Percentiles rank a stretch among this genome's conserved stretches.
phyloP scores from a whole-genome alignment of 1,140 invertebrate genomes.

The Euschistus heros region DNA sequence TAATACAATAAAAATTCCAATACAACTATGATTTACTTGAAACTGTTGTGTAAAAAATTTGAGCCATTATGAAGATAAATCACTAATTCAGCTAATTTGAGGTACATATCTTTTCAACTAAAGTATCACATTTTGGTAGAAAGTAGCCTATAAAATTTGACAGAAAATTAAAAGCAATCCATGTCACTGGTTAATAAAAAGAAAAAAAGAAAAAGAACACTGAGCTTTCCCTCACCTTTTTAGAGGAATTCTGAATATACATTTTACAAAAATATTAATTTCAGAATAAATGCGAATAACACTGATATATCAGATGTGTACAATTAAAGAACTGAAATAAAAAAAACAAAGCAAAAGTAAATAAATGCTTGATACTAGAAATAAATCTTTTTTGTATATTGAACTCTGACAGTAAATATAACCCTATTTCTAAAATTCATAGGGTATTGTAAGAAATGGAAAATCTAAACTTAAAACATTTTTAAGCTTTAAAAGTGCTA shows the following conservation, averaged over 20 bases:
- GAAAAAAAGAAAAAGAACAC: neutral
- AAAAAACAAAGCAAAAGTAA: neutral
- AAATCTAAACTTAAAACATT: neutral
- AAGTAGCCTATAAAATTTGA: neutral
- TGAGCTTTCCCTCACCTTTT: neutral
- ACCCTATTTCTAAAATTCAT: neutral
- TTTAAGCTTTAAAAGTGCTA: neutral
- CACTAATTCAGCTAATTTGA: constrained; percentile 11
- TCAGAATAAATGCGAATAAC: constrained; percentile 2
- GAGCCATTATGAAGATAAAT: constrained; percentile 23
- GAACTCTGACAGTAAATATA: neutral
- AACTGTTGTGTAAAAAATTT: constrained; percentile 25
- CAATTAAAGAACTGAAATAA: neutral
- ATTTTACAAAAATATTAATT: constrained; percentile 13
- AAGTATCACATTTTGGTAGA: constrained; percentile 2
- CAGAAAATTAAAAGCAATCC: neutral
- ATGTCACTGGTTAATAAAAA: neutral
- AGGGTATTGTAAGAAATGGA: neutral
- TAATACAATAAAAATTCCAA: neutral
- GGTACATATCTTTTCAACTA: constrained; percentile 10
- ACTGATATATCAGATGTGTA: neutral
- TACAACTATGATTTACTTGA: constrained; percentile 5
- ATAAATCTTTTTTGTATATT: neutral
- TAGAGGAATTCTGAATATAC: neutral
- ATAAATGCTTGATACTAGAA: neutral